These are phyloP conservation scores for Drosophila robusta DNA, from an alignment of 2,888 invertebrate genomes.

Conservation along the genomic window DNA sequence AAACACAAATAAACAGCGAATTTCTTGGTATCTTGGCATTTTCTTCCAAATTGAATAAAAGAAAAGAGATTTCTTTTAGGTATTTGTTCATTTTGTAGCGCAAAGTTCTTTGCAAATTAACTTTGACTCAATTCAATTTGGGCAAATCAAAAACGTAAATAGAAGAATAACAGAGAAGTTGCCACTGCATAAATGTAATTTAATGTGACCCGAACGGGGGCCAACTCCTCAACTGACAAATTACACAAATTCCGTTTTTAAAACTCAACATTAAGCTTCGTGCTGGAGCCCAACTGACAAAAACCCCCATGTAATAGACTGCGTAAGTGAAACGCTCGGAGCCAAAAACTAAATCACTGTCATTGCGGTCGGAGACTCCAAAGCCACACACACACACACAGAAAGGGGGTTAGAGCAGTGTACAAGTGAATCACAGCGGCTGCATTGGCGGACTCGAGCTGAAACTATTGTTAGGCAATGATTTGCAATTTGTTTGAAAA, in stretches of 20 bases:
- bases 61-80: conserved; percentile 13
- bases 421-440: conserved; percentile 47
- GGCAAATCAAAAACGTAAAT: conserved; percentile 32
- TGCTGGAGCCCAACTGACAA: neutral
- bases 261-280: conserved; percentile 46
- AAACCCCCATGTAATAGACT: conserved; percentile 66
- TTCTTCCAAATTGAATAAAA: conserved; percentile 30
- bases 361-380: conserved; percentile 69
- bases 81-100: conserved; percentile 9
- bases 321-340: conserved; percentile 49
- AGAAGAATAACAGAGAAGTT: conserved; percentile 18
- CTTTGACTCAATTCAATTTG: conserved; percentile 54
- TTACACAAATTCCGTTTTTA: conserved; percentile 49
- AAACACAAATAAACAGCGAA: conserved; percentile 5
- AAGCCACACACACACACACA: conserved; percentile 29
- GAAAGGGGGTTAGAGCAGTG: neutral
- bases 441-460: conserved; percentile 33
- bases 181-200: conserved; percentile 34
- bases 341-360: conserved; percentile 80
- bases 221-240: conserved; percentile 27
- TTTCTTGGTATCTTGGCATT: neutral
- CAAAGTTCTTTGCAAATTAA: conserved; percentile 56
- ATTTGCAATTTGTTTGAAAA: conserved; percentile 82
- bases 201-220: conserved; percentile 15
- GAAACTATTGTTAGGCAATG: conserved; percentile 80